Evolutionary conservation across 2,113 vertebrate genomes (phyloP), one percentile per base, ranked within the genome.

Genomic region (Spea multiplicata): DNA sequence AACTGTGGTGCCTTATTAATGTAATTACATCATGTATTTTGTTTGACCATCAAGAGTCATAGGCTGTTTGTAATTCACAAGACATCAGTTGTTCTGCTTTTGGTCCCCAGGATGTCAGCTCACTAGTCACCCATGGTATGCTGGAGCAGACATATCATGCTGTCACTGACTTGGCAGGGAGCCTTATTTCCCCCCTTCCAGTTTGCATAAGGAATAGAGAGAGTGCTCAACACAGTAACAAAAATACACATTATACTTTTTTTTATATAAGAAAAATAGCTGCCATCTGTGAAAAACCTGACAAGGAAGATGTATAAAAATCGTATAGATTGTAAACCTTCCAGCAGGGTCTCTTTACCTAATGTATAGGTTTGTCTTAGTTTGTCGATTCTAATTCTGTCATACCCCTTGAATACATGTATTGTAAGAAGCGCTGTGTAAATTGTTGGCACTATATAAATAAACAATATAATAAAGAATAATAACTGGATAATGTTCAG

Each of bases 21-120:
- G 81, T 87, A 91, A 90, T 86, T n/a, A 82, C 83, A 84, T 90
- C 86, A 86, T 93, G 93, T 91, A 82, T 89, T 91, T 87, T 2
- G 0, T 83, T 89, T 86, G 87, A 88, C 88, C 91, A 90, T 82
- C 83, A 84, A 83, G 91, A 93, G 91, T 94, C 93, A 95, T 88
- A 94, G 94, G 91, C 94, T 91, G 86, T 44, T 75, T 64, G 87
- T 89, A 90, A 88, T 90, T 91, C 89, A 91, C 91, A 95, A 94
- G 92, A 90, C 92, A 93, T 96, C 95, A 93, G 91, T 94, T 91
- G 90, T 87, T 91, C 92, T 93, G 93, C 94, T 94, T 88, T 91
- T 87, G 86, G 87, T 90, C 88, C 86, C 12, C 67, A 84, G 87
- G 83, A 87, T 95, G 92, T 94, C 91, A 91, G 87, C 90, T 84